Conservation (phyloP, 2,113 vertebrate species). For the Spheniscus mendiculus region DNA sequence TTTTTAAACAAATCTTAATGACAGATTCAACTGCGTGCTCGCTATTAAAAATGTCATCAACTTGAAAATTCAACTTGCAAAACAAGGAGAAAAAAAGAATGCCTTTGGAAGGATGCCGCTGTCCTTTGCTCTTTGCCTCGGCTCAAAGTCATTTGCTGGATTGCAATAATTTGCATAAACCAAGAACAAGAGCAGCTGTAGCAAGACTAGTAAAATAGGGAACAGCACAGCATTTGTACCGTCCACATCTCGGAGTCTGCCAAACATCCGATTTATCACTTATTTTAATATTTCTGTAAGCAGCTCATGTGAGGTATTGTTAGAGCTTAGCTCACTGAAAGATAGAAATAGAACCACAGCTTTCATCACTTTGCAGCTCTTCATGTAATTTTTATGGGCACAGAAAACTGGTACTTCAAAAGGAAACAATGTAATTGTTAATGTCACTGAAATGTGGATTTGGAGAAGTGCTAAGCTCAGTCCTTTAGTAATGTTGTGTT, state of each 20-base stretch:
- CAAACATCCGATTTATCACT: not conserved
- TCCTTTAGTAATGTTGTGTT: not conserved
- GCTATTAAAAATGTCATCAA: not conserved
- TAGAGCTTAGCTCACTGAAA: not conserved
- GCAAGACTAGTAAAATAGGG: not conserved
- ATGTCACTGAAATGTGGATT: not conserved
- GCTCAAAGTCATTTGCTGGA: not conserved
- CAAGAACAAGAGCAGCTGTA: not conserved
- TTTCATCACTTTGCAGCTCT: not conserved
- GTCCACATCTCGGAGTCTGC: not conserved
- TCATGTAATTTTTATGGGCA: not conserved
- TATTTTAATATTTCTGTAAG: not conserved
- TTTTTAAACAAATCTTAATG: not conserved
- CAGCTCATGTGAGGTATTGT: not conserved
- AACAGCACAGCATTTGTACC: not conserved
- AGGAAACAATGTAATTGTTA: not conserved
- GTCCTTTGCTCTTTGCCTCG: not conserved
- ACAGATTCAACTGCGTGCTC: not conserved
- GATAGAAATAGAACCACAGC: no score
- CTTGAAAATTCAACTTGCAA: not conserved
- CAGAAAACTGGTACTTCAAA: not conserved
- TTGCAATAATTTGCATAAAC: not conserved
- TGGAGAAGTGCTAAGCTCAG: not conserved
- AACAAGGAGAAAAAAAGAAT: not conserved
- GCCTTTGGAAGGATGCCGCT: not conserved